Conservation (phyloP, 2,888 invertebrate species). For the Xestia ashworthii region DNA sequence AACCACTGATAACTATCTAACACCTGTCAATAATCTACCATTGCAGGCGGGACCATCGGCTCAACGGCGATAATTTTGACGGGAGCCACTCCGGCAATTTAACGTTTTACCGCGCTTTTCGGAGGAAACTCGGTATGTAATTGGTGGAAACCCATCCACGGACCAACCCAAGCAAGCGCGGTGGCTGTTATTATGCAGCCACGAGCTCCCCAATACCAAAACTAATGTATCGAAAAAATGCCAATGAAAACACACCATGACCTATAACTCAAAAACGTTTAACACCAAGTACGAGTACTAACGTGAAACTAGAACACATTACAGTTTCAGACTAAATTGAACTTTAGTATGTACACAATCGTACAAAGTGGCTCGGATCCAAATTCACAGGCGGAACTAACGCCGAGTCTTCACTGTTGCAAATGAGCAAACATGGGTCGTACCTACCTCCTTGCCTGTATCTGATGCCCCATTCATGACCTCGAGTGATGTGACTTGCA, state of each 20-base stretch:
- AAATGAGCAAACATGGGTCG: slow-evolving; percentile 50
- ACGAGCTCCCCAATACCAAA: background rate
- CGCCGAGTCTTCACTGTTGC: slow-evolving; percentile 17
- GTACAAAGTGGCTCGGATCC: slow-evolving; percentile 39
- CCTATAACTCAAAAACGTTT: slow-evolving; percentile 13
- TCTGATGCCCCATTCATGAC: background rate
- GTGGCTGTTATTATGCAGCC: too few relatives aligned
- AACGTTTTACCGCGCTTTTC: too few relatives aligned
- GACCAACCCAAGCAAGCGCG: too few relatives aligned
- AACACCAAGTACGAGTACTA: background rate
- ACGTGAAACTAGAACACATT: slow-evolving; percentile 18
- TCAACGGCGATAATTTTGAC: too few relatives aligned
- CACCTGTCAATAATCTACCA: too few relatives aligned
- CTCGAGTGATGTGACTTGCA: background rate
- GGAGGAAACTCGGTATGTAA: too few relatives aligned
- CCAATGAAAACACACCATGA: background rate
- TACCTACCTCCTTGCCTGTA: background rate
- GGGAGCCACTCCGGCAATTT: too few relatives aligned
- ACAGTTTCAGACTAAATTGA: slow-evolving; percentile 47
- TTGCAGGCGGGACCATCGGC: too few relatives aligned
- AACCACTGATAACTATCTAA: too few relatives aligned
- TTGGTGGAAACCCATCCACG: too few relatives aligned
- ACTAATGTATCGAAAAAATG: background rate
- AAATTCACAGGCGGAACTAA: slow-evolving; percentile 37
- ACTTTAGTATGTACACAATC: slow-evolving; percentile 36